Evolutionary conservation across 1,140 invertebrate species (phyloP).

Genomic region (Maconellicoccus hirsutus): DNA sequence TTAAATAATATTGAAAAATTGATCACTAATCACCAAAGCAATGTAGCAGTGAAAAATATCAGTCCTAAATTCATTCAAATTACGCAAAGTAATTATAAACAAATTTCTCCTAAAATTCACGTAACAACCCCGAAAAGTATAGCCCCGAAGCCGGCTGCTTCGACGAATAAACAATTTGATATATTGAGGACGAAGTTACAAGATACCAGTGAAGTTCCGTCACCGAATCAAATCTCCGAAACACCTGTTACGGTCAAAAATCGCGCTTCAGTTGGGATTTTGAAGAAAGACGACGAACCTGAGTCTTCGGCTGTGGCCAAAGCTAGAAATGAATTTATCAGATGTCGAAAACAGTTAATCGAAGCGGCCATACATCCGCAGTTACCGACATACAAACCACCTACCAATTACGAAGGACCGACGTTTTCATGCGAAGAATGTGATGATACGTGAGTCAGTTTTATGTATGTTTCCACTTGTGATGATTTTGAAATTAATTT

Average conservation of each 20-base stretch:
- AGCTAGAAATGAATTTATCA: background rate
- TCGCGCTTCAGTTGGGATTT: background rate
- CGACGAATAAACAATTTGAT: background rate
- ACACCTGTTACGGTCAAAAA: background rate
- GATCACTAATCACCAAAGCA: background rate
- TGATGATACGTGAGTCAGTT: background rate
- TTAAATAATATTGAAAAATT: background rate
- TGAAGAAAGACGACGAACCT: background rate
- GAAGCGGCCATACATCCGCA: constrained; percentile 12
- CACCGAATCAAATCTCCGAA: background rate
- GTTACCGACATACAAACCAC: background rate
- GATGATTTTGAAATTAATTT: too few species aligned
- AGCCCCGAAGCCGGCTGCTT: background rate
- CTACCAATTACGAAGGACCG: background rate
- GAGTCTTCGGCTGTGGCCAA: constrained; percentile 1
- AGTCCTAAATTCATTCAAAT: background rate
- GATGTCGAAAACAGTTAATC: background rate
- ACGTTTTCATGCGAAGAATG: constrained; percentile 3
- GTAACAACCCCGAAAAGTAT: background rate
- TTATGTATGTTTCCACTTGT: background rate
- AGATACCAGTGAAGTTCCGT: background rate
- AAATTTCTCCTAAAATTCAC: background rate
- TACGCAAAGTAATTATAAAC: background rate
- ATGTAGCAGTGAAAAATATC: background rate
- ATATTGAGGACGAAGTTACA: background rate